phyloP scores from a whole-genome alignment of 2,113 vertebrate species.

The Chaenocephalus aceratus region DNA sequence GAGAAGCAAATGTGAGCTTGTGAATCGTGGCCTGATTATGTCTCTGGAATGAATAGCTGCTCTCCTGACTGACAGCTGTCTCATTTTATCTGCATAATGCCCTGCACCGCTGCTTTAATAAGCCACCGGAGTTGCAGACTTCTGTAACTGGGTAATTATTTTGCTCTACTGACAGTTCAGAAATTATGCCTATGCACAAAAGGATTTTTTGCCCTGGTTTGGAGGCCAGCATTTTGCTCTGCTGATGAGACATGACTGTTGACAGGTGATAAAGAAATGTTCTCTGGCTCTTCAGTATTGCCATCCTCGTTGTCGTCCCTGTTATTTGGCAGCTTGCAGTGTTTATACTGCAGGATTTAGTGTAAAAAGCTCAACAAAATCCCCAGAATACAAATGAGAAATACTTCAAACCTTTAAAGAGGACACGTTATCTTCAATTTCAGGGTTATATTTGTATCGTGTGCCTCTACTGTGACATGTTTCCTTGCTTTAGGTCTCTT shows the following conservation, averaged over 20 bases:
- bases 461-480: no score
- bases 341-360: constrained; percentile 25
- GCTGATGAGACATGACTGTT: constrained; percentile 56
- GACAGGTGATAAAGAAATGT: constrained; percentile 62
- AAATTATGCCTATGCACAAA: constrained; percentile 42
- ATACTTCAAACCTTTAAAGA: background rate
- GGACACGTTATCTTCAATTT: no score
- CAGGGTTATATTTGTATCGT: no score
- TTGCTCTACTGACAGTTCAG: constrained; percentile 42
- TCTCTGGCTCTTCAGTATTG: constrained; percentile 29
- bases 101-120: constrained; percentile 59
- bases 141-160: constrained; percentile 62
- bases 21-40: constrained; percentile 58
- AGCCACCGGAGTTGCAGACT: constrained; percentile 35
- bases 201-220: constrained; percentile 17
- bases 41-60: constrained; percentile 49
- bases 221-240: constrained; percentile 31
- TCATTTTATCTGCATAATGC: constrained; percentile 64
- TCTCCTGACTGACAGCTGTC: constrained; percentile 73
- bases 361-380: constrained; percentile 41
- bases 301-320: constrained; percentile 13
- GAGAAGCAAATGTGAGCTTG: background rate
- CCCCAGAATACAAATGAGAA: background rate
- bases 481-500: no score
- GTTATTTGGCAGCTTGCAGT: constrained; percentile 33